phyloP scores from a whole-genome alignment of 1,140 invertebrate species.

The Chrysoperla carnea region DNA sequence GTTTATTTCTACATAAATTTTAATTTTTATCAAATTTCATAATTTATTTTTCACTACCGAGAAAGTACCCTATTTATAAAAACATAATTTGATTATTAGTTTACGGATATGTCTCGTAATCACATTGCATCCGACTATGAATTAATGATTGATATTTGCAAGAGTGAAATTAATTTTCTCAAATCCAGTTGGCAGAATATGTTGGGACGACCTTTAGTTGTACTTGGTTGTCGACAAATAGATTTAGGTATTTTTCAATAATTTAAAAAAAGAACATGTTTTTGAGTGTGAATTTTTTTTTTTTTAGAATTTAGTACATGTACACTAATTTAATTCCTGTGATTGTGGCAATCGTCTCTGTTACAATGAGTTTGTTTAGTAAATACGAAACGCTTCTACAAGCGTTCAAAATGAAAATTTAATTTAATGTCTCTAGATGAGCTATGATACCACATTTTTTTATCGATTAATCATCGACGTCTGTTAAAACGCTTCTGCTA shows the following conservation, averaged over 20 bases:
- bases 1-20: no score
- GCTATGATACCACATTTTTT: no score
- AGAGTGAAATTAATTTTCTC: slow-evolving; percentile 90
- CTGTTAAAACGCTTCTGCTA: no score
- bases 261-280: slow-evolving; percentile 3
- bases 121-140: slow-evolving; percentile 95
- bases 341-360: no score
- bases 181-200: slow-evolving; percentile 92
- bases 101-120: slow-evolving; percentile 88
- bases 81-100: no score
- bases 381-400: no score
- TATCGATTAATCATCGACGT: no score
- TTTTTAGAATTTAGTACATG: background rate
- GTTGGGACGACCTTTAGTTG: slow-evolving; percentile 76
- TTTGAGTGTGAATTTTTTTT: background rate
- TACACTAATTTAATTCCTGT: background rate
- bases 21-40: no score
- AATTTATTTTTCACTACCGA: background rate
- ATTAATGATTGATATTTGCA: slow-evolving; percentile 92
- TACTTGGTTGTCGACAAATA: slow-evolving; percentile 70
- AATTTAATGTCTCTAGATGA: no score
- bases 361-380: no score
- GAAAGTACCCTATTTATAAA: no score
- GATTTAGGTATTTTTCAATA: slow-evolving; percentile 68
- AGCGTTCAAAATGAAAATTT: no score